Conservation (phyloP, 2,888 invertebrate genomes). For the Lepidonotus clava region DNA sequence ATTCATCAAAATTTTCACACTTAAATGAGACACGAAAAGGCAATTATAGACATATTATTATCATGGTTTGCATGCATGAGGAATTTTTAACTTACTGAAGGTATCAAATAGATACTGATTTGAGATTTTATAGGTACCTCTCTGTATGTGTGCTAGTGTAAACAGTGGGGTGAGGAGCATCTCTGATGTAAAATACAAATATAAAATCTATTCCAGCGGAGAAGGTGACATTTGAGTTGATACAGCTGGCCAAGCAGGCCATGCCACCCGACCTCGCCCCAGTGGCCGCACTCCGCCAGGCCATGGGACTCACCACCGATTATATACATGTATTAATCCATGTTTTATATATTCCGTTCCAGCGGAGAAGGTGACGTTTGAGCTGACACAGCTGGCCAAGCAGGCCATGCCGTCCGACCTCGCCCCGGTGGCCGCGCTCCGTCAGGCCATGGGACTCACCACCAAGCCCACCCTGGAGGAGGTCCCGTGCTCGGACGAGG, state of each 20-base stretch:
- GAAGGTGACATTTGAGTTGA: constrained; percentile 51
- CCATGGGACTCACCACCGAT: neutral
- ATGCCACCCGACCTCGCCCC: neutral
- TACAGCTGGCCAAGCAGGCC: constrained; percentile 51
- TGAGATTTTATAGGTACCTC: too few species aligned
- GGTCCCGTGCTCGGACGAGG: neutral
- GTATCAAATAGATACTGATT: too few species aligned
- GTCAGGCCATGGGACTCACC: constrained; percentile 18
- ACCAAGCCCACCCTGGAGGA: neutral
- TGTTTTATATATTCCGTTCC: constrained; percentile 13
- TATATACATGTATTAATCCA: too few species aligned
- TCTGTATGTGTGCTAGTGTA: too few species aligned
- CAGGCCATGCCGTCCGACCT: constrained; percentile 28
- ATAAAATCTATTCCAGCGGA: constrained; percentile 54
- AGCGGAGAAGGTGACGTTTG: constrained; percentile 54
- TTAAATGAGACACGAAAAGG: too few species aligned
- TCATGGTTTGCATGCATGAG: too few species aligned
- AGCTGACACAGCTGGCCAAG: constrained; percentile 50
- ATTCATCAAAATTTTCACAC: too few species aligned
- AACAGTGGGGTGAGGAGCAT: too few species aligned
- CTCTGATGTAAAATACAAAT: too few species aligned
- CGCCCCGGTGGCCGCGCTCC: neutral
- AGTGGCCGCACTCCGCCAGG: neutral
- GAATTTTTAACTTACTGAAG: too few species aligned
- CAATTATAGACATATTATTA: too few species aligned